Percentiles rank a stretch among this genome's conserved stretches.
These are phyloP conservation scores for Coreius guichenoti DNA, from an alignment of 2,797 vertebrate genomes.

Conservation along the genomic window DNA sequence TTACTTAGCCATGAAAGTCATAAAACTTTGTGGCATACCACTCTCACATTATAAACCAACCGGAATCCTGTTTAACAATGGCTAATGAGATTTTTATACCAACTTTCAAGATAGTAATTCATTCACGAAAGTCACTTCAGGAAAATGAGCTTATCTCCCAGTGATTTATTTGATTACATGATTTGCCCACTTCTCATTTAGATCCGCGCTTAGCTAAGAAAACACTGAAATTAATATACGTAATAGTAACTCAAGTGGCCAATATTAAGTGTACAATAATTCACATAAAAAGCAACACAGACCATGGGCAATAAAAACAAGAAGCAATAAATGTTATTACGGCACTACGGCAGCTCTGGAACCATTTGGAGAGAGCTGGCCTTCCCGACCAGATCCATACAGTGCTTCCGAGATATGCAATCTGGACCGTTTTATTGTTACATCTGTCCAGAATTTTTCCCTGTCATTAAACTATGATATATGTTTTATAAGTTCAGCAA, in stretches of 20 bases:
- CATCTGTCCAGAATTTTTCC: conserved; percentile 70
- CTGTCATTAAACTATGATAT: conserved; percentile 64
- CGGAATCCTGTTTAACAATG: conserved; percentile 42
- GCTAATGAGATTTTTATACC: conserved; percentile 53
- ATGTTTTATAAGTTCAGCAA: conserved; percentile 64
- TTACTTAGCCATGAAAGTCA: conserved; percentile 41
- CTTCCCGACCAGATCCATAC: conserved; percentile 30
- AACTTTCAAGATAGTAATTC: conserved; percentile 34
- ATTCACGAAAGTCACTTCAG: conserved; percentile 41
- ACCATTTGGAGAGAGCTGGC: conserved; percentile 15
- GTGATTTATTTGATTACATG: conserved; percentile 55
- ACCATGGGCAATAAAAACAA: conserved; percentile 52
- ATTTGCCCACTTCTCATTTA: conserved; percentile 45
- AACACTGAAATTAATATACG: conserved; percentile 33
- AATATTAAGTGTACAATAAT: conserved; percentile 56
- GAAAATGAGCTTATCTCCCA: conserved; percentile 53
- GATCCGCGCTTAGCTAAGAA: conserved; percentile 26
- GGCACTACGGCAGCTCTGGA: conserved; percentile 56
- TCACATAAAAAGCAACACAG: conserved; percentile 58
- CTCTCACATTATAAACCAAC: conserved; percentile 46
- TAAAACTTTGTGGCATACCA: conserved; percentile 50
- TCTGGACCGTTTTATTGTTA: conserved; percentile 62
- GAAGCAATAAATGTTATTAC: conserved; percentile 61
- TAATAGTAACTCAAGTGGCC: conserved; percentile 40
- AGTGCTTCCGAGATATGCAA: conserved; percentile 47